A percentile compares a stretch with the other conserved stretches of the same genome.
Conservation (phyloP, 2,888 invertebrate species). For the Phyto melanocephala region DNA sequence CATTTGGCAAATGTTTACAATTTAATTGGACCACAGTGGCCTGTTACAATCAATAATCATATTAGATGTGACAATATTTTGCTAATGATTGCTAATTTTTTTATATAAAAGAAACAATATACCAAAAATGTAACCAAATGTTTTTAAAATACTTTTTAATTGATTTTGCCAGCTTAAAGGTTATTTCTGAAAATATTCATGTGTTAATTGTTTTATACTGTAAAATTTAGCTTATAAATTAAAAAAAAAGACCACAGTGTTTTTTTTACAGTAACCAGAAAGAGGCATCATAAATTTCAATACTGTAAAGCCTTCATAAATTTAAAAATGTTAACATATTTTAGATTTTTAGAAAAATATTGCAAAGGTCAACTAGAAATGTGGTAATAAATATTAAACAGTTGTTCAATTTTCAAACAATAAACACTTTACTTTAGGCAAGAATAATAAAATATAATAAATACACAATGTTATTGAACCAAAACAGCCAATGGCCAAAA, state of each 20-base stretch:
- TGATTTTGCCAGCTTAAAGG: too few species aligned
- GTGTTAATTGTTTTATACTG: too few species aligned
- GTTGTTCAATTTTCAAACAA: not conserved
- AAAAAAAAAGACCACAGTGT: too few species aligned
- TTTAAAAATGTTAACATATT: not conserved
- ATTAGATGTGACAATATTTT: not conserved
- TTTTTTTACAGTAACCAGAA: too few species aligned
- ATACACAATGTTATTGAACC: not conserved
- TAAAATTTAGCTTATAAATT: too few species aligned
- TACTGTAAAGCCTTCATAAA: not conserved
- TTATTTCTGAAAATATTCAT: too few species aligned
- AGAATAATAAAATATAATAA: not conserved
- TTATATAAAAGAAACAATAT: too few species aligned
- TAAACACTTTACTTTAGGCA: not conserved
- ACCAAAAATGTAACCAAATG: too few species aligned
- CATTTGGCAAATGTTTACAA: conserved; percentile 40
- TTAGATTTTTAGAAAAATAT: not conserved
- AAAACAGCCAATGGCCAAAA: not conserved
- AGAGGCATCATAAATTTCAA: too few species aligned
- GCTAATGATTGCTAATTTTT: too few species aligned
- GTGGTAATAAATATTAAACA: not conserved
- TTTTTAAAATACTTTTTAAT: too few species aligned
- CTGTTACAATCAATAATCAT: conserved; percentile 13
- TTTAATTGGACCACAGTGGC: conserved; percentile 49
- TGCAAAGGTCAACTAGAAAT: not conserved